Evolutionary conservation across 2,113 vertebrate species (phyloP).

Genomic region (Hippocampus abdominalis): DNA sequence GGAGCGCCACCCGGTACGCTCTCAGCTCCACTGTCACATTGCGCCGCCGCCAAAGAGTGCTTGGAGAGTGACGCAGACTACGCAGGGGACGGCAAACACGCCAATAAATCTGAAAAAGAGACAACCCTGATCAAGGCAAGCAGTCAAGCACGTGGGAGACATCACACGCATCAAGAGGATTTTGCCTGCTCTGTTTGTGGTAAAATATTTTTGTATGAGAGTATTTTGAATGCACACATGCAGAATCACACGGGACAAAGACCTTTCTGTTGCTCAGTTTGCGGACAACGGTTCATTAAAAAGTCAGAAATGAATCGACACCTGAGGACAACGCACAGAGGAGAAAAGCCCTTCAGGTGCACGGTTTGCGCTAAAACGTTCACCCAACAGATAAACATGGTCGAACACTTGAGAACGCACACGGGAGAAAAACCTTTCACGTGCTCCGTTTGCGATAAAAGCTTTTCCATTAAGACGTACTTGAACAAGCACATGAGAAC

Average conservation of each 20-base stretch:
- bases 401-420: background rate
- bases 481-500: background rate
- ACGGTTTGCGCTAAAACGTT: background rate
- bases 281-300: background rate
- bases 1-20: background rate
- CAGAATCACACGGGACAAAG: background rate
- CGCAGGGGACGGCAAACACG: background rate
- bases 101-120: background rate
- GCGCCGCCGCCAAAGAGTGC: background rate
- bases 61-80: background rate
- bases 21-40: background rate
- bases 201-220: background rate
- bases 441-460: background rate
- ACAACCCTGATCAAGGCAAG: background rate
- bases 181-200: background rate
- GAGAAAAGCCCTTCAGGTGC: conserved; percentile 1
- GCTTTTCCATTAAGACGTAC: background rate
- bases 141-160: background rate
- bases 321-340: background rate
- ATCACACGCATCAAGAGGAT: background rate
- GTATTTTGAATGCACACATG: background rate
- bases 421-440: background rate
- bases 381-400: background rate
- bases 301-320: background rate
- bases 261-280: background rate